Conservation (phyloP, 1,140 invertebrate genomes). For the Helicoverpa armigera region DNA sequence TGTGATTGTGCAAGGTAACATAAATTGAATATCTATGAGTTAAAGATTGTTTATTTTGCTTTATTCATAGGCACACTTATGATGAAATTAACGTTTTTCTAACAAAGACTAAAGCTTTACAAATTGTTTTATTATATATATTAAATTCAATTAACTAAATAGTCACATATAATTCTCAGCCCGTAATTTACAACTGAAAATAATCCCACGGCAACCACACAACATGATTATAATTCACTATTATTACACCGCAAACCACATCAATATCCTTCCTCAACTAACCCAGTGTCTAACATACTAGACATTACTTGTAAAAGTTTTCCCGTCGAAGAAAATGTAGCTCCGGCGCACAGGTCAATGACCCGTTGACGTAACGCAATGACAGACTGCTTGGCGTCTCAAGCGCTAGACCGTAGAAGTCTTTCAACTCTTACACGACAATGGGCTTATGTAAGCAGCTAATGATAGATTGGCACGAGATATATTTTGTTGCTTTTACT, state of each 20-base stretch:
- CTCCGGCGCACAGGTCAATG: slow-evolving; percentile 32
- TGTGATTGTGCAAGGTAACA: too few species aligned
- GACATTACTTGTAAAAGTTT: slow-evolving; percentile 27
- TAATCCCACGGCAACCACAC: slow-evolving; percentile 1
- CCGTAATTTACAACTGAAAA: not conserved
- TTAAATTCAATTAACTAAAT: too few species aligned
- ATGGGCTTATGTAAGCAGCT: slow-evolving; percentile 24
- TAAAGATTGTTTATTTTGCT: too few species aligned
- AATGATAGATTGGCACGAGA: slow-evolving; percentile 23
- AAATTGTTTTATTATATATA: too few species aligned
- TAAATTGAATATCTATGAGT: too few species aligned
- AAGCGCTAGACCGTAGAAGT: slow-evolving; percentile 8
- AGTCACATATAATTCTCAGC: not conserved
- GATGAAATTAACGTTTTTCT: too few species aligned
- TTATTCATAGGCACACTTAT: too few species aligned
- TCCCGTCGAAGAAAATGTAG: slow-evolving; percentile 15
- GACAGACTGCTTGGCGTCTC: slow-evolving; percentile 50
- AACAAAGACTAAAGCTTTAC: too few species aligned
- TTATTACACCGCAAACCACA: not conserved
- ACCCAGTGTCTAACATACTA: not conserved
- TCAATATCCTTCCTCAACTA: not conserved
- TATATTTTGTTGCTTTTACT: slow-evolving; percentile 4
- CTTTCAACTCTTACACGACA: slow-evolving; percentile 34
- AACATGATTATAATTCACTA: not conserved
- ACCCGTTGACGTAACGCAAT: slow-evolving; percentile 47